These are phyloP conservation scores for Nasonia giraulti DNA, from an alignment of 1,140 invertebrate genomes.

Conservation along the genomic window DNA sequence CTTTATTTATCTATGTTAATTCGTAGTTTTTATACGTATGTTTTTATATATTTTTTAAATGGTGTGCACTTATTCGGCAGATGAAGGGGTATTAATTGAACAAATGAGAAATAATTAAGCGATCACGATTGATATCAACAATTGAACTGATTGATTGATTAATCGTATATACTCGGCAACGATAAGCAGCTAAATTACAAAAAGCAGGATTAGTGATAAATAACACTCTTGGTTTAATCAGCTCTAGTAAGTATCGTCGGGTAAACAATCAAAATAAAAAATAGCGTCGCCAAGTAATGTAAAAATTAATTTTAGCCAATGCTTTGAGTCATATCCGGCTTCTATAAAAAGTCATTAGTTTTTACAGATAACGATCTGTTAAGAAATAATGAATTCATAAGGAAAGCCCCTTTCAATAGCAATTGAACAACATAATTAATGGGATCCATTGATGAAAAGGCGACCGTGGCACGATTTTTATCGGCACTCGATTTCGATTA, in stretches of 20 bases:
- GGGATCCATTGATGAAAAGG: slow-evolving; percentile 1
- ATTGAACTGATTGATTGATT: no score
- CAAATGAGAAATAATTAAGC: background rate
- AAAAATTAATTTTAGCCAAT: no score
- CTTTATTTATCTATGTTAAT: background rate
- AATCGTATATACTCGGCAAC: no score
- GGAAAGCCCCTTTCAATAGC: background rate
- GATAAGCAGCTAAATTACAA: no score
- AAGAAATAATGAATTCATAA: background rate
- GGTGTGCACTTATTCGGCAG: background rate
- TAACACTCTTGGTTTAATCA: no score
- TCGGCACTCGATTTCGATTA: slow-evolving; percentile 1
- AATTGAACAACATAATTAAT: background rate
- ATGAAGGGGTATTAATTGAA: background rate
- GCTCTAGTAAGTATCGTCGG: no score
- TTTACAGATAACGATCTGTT: no score
- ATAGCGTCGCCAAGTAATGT: no score
- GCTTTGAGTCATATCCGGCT: no score
- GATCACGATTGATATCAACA: no score
- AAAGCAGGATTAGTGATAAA: background rate
- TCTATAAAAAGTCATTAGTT: no score
- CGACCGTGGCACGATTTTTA: slow-evolving; percentile 28
- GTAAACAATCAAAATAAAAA: no score
- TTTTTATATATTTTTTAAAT: background rate
- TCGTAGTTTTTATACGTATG: background rate